Evolutionary conservation across 2,888 invertebrate species (phyloP), one percentile per base, ranked within the genome.

Genomic region (Dromius quadrimaculatus): DNA sequence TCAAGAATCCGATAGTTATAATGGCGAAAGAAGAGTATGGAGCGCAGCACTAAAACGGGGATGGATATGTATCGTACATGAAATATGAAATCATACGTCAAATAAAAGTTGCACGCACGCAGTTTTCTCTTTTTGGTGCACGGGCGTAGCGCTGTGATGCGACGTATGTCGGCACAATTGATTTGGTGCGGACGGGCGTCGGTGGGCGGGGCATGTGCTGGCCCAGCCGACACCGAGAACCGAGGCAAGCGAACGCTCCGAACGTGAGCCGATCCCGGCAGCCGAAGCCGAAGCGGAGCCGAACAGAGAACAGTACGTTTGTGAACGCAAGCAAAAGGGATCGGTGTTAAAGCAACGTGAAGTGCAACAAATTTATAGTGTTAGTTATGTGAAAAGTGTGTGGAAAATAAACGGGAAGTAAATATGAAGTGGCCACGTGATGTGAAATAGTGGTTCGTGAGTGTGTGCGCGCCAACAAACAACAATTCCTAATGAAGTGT

Each of bases 401-500:
- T 72, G 70, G 50, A 73, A 72, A 73, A 74, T 76, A 75, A 73
- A 72, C 74, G 75, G 75, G 74, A 75, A 73, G 72, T 73, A 75
- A 74, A 69, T 71, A 74, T 74, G 74, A 61, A 64, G 72, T 71
- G 62, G 71, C 66, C 71, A 68, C 70, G 74, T 72, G 74, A 74
- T 74, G 74, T 74, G 74, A 72, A 47, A 74, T 73, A 72, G 72
- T 72, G 64, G 36, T 72, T 57, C 34, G 43, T 76, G 76, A 76
- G 73, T 74, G 75, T 74, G 76, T 74, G 76, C 84, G 85, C 85
- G 85, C 85, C 75, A 85, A 85, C 86, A 87, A 87, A 87, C 86
- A 81, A 87, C 86, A 86, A 88, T 89, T 88, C 90, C 91, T 90
- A 90, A 93, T 93, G 93, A 92, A 92, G 93, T 92, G 91, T 91